Conservation (phyloP, 2,797 vertebrate genomes). For the Garrulus glandarius region DNA sequence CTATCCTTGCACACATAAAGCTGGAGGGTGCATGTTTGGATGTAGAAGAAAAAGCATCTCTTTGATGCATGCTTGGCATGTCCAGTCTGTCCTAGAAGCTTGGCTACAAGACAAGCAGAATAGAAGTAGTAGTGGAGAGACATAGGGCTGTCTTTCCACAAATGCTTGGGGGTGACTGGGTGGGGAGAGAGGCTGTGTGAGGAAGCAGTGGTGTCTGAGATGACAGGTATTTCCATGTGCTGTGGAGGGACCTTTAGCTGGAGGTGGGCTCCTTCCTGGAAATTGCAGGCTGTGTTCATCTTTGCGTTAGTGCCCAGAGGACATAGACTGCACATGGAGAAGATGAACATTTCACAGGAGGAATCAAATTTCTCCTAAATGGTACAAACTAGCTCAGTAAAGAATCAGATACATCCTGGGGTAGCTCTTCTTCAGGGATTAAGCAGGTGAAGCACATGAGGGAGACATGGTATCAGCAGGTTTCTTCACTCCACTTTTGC, state of each 20-base stretch:
- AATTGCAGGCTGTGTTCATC: not conserved
- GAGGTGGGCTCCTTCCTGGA: not conserved
- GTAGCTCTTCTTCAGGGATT: not conserved
- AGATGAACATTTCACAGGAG: not conserved
- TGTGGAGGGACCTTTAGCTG: not conserved
- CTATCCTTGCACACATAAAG: not conserved
- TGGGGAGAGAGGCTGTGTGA: not conserved
- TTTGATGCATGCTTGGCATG: not conserved
- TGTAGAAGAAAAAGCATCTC: not conserved
- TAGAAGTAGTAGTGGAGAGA: not conserved
- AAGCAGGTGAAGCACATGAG: not conserved
- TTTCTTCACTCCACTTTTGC: not conserved
- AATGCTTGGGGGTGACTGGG: not conserved
- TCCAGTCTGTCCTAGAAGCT: not conserved
- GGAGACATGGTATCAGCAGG: not conserved
- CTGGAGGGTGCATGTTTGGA: not conserved
- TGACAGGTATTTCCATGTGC: not conserved
- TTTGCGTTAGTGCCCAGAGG: not conserved
- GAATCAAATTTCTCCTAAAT: not conserved
- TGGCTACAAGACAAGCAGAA: not conserved
- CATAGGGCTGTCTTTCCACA: not conserved
- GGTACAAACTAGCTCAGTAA: not conserved
- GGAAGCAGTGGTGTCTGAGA: not conserved
- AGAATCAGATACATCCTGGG: not conserved
- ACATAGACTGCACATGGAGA: not conserved